Evolutionary conservation across 2,888 invertebrate species (phyloP), one percentile per base, ranked within the genome.

Genomic region (Cataglyphis rosenhaueri): DNA sequence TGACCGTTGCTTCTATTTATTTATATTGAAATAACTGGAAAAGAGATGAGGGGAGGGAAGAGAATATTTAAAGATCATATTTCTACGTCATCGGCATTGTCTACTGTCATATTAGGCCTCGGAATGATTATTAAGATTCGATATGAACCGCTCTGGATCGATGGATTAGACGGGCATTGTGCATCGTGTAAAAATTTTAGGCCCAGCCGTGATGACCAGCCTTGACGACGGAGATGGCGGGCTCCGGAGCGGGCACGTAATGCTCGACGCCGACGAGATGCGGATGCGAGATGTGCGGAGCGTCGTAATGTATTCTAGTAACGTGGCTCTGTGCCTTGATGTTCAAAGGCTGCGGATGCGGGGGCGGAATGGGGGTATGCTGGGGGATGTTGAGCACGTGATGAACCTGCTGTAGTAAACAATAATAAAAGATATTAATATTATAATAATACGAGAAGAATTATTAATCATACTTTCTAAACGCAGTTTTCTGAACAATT

Each of bases 181-280:
- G 48, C 32, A 35, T 79, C 32, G 29, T 3, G n/a, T 41, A 38
- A 35, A 64, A 59, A 71, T 44, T 64, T 85, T 81, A 84, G 35
- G 68, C 73, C 91, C 91, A 92, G 78, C 95, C 78, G 95, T 96
- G 41, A 10, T 83, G 41, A 10, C 83, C 85, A 92, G 96, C 82
- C 95, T 96, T 82, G 95, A 96, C 57, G 92, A 95, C 71, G 95
- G 95, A 86, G 94, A 96, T 68, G 95, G 95, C 94, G 89, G 96
- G 81, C 95, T 96, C 74, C 95, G 95, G 92, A 93, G 93, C 93
- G 95, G 95, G 92, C 93, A 93, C 93, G 94, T 95, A 88, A 94
- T 94, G 84, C 93, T 95, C 74, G 94, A 96, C 62, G 95, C 96
- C 86, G 95, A 96, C 32, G 95, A 96, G 94, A 94, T 96, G 89